A percentile compares a stretch with the other conserved stretches of the same genome.
Conservation (phyloP, 1,140 invertebrate species). For the Calliopsis andreniformis region DNA sequence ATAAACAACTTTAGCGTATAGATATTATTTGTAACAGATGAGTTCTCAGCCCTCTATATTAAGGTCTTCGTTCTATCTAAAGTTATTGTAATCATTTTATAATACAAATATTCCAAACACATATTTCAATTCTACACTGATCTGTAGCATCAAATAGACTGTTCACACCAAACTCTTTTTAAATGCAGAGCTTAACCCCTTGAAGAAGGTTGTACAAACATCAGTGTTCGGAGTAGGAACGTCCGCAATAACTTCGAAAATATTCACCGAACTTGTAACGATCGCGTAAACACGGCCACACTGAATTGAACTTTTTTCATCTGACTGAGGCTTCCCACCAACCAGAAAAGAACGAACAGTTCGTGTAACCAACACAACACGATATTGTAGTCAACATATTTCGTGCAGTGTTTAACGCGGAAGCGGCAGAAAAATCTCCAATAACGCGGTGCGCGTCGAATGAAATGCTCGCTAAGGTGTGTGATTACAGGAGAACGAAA, state of each 20-base stretch:
- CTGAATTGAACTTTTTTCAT: not conserved
- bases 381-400: constrained; percentile 26
- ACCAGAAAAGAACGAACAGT: constrained; percentile 11
- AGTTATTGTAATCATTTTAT: not conserved
- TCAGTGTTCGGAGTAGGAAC: too few species aligned
- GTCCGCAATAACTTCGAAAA: constrained; percentile 11
- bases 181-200: constrained; percentile 26
- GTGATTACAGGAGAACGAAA: not conserved
- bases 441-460: not conserved
- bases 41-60: not conserved
- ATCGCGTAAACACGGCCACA: not conserved
- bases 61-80: too few species aligned
- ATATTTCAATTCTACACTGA: not conserved
- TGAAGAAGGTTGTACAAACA: too few species aligned
- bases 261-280: not conserved
- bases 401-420: constrained; percentile 3
- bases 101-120: not conserved
- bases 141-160: constrained; percentile 9
- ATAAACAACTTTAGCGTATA: not conserved
- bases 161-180: constrained; percentile 9
- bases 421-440: not conserved
- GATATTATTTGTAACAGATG: not conserved
- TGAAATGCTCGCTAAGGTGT: not conserved
- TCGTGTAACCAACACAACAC: constrained; percentile 5
- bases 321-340: not conserved